phyloP scores from a whole-genome alignment of 1,140 invertebrate species.

The Homarus americanus region DNA sequence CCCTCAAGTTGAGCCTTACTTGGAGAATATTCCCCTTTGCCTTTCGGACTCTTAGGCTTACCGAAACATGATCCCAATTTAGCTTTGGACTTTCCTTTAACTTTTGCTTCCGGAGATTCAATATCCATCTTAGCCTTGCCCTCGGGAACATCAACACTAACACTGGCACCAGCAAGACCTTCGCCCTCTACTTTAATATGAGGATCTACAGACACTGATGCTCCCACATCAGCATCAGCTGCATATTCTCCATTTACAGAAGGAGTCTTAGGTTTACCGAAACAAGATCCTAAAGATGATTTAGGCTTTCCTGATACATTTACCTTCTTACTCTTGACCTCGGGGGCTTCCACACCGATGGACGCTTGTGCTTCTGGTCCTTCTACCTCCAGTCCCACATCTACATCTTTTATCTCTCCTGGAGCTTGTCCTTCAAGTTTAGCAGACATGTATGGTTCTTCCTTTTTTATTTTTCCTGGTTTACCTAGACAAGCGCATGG shows the following conservation, averaged over 20 bases:
- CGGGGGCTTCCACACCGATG: not conserved
- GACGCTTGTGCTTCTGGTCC: conserved; percentile 6
- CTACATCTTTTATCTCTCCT: conserved; percentile 13
- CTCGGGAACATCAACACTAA: conserved; percentile 36
- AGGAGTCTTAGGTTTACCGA: conserved; percentile 63
- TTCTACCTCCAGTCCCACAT: conserved; percentile 18
- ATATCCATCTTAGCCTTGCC: conserved; percentile 36
- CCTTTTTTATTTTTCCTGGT: conserved; percentile 34
- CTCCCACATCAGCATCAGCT: not conserved
- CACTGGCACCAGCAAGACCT: conserved; percentile 7
- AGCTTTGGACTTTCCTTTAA: conserved; percentile 50
- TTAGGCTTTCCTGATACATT: conserved; percentile 25
- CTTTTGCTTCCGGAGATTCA: conserved; percentile 38
- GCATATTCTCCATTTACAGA: conserved; percentile 37
- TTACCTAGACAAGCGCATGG: conserved; percentile 58
- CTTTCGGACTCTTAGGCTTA: conserved; percentile 6
- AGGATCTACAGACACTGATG: not conserved
- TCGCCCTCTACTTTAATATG: conserved; percentile 28
- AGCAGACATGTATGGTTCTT: conserved; percentile 45
- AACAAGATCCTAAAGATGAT: not conserved
- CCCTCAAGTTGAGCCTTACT: conserved; percentile 22
- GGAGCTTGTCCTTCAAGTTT: conserved; percentile 17
- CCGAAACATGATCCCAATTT: conserved; percentile 65
- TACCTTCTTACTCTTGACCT: conserved; percentile 2
- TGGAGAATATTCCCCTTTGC: conserved; percentile 25